Percentiles rank a stretch among this genome's conserved stretches.
These are phyloP conservation scores for Struthio camelus DNA, from an alignment of 2,113 vertebrate genomes.

Conservation along the genomic window DNA sequence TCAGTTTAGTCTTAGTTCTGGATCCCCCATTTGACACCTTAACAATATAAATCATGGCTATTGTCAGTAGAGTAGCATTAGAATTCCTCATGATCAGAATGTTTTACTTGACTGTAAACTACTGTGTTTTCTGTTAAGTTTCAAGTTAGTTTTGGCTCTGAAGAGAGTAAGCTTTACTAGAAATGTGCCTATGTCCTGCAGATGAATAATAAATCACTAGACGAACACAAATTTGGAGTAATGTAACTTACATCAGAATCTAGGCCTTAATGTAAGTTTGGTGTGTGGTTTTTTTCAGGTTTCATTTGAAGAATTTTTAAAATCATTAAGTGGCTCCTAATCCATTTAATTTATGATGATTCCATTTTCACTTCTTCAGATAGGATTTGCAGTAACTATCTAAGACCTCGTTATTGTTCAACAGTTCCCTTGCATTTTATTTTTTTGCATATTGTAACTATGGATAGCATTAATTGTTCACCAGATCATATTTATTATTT, in stretches of 20 bases:
- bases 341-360: slow-evolving; percentile 28
- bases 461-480: slow-evolving; percentile 48
- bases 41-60: neutral
- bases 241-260: neutral
- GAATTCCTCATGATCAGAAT: neutral
- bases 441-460: slow-evolving; percentile 59
- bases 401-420: slow-evolving; percentile 51
- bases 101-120: neutral
- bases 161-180: neutral
- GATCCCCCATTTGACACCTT: neutral
- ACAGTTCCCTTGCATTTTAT: slow-evolving; percentile 25
- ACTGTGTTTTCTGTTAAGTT: neutral
- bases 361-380: slow-evolving; percentile 43
- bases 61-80: neutral
- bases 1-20: neutral
- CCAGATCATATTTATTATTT: slow-evolving; percentile 37
- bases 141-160: neutral
- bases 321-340: neutral
- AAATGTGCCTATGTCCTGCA: neutral
- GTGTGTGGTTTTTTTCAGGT: neutral
- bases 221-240: neutral
- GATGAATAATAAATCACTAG: neutral
- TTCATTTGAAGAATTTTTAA: neutral
- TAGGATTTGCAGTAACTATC: slow-evolving; percentile 22
- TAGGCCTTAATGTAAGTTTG: neutral